These are phyloP conservation scores for Phaethon lepturus DNA, from an alignment of 2,113 vertebrate species.

Conservation along the genomic window DNA sequence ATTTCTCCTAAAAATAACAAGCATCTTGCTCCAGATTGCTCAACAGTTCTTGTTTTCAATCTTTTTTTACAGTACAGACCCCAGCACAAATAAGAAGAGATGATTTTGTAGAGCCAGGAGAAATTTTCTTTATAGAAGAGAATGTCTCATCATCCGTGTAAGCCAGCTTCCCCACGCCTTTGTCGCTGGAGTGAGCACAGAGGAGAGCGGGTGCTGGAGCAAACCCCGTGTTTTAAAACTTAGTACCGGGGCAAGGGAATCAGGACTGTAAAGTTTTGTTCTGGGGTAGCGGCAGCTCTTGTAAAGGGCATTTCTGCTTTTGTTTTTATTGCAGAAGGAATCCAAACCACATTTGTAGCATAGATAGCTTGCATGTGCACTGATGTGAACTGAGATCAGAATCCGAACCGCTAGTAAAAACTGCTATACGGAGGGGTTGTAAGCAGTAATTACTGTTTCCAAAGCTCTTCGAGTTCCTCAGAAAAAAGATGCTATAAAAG, in stretches of 20 bases:
- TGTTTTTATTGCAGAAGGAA: background rate
- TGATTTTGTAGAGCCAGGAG: background rate
- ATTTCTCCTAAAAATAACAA: constrained; percentile 44
- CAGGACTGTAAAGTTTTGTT: background rate
- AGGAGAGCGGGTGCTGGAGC: background rate
- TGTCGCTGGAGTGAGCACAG: background rate
- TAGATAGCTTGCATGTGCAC: background rate
- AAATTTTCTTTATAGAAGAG: background rate
- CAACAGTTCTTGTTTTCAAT: background rate
- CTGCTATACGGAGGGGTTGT: background rate
- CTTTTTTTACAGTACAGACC: background rate
- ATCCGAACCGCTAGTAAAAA: background rate
- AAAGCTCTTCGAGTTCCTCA: constrained; percentile 10
- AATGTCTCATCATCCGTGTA: background rate
- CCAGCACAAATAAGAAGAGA: background rate
- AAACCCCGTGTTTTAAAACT: background rate
- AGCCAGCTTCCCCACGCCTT: background rate
- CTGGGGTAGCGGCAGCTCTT: background rate
- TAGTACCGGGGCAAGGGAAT: background rate
- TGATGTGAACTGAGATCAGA: constrained; percentile 20
- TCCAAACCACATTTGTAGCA: background rate
- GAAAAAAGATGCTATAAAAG: constrained; percentile 67
- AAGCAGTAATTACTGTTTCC: constrained; percentile 60
- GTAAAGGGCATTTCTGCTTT: background rate
- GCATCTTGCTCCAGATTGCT: background rate